Evolutionary conservation across 2,797 vertebrate genomes (phyloP), one percentile per base, ranked within the genome.

Genomic region (Echiichthys vipera): DNA sequence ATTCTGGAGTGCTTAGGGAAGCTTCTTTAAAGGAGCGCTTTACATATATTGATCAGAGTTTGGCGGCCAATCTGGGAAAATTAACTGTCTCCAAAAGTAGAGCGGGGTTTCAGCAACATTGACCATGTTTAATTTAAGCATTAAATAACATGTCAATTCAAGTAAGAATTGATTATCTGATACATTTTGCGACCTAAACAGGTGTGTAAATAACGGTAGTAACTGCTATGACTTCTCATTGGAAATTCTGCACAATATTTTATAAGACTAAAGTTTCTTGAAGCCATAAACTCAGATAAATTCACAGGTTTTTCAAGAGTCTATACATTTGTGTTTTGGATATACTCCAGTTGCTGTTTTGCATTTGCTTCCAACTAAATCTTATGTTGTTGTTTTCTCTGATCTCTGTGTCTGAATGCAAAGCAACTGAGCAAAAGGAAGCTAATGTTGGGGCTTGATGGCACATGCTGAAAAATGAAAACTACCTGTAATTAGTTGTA

Each of bases 11-110:
- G 84, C 86, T 86, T 61, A 79, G 74, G 22, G 46, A 85, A 67
- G 79, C 77, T 78, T 50, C 62, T 88, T 80, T 30, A 20, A n/a
- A 58, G 54, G 61, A 50, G 67, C 29, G 7, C 67, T 88, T 89
- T 75, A 49, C 81, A 78, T 87, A 25, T 86, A 91, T 88, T 59
- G 88, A 91, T 92, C 84, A 40, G 70, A 55, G 62, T 75, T 65
- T 17, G 10, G 53, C 40, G 2, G 68, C 40, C 29, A 32, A 45
- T 84, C 54, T 25, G 13, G 17, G 72, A 67, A 78, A 89, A 89
- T 89, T 30, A 90, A 89, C 71, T 75, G 84, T 68, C 59, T 71
- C 74, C 27, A 34, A 65, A n/a, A 78, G 68, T 25, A 5, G 24
- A 74, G 73, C 30, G 0, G 17, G 25, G 57, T 65, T 77, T 77